Evolutionary conservation across 2,113 vertebrate species (phyloP), one percentile per base, ranked within the genome.

Genomic region (Pipa parva): DNA sequence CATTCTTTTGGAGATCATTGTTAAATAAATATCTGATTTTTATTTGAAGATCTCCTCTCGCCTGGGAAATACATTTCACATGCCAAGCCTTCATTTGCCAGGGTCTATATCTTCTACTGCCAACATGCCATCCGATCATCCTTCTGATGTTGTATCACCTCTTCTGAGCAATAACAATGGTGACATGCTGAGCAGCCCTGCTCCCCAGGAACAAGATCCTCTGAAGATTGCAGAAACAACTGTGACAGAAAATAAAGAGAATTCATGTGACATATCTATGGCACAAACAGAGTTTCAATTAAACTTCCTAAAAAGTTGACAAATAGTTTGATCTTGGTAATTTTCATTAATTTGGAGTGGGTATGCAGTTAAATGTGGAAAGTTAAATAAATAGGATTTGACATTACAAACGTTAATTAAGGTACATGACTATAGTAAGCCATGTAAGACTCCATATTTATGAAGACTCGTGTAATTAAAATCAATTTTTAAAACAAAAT

Each of bases 31-130:
- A 13, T 5, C 7, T 66, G 36, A 56, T 79, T 83, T 31, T n/a
- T 82, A 63, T 79, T 79, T 72, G 25, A 78, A 98, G 94, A 91
- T 97, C 26, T 95, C 90, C 28, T 84, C 90, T 22, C 89, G 91
- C 4, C 37, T 95, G 77, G 91, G 91, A 64, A 92, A 78, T 7
- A 79, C 86, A 64, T 74, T 95, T 71, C 92, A 89, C 76, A 89
- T 90, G 85, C 88, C 90, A 89, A 92, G 88, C 48, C 79, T 92
- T 29, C 86, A 91, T 4, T 76, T 93, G 57, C 42, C 92, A 0
- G 0, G 72, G 63, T 72, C 54, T 1, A 77, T 72, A 17, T 74
- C 78, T 52, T 72, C 83, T 39, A 64, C 86, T 9, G 59, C 84
- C 1, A 87, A 89, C 67, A 94, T 94, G 72, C 51, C 83, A 28